Conservation (phyloP, 1,140 invertebrate genomes). For the Macrotrachela quadricornifera region DNA sequence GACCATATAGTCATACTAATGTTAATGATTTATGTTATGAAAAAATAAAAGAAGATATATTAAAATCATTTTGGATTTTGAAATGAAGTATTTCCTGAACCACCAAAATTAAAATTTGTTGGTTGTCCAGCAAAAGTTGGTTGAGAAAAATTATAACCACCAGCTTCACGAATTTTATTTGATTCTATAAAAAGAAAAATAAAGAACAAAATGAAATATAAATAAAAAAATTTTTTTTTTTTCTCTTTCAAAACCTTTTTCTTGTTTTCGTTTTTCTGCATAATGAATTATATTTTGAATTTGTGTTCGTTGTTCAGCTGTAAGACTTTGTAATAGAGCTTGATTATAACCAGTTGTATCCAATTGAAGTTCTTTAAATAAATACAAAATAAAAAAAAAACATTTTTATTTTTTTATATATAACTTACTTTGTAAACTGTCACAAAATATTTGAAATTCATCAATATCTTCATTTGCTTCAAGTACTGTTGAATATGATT, state of each 20-base stretch:
- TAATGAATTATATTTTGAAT: constrained; percentile 64
- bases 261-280: constrained; percentile 73
- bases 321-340: constrained; percentile 31
- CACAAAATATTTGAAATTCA: constrained; percentile 5
- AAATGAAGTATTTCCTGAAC: constrained; percentile 13
- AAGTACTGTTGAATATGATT: constrained; percentile 33
- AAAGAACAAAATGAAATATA: too few species aligned
- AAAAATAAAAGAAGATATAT: too few species aligned
- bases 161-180: constrained; percentile 74
- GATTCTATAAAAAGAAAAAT: too few species aligned
- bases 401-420: too few species aligned
- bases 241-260: constrained; percentile 39
- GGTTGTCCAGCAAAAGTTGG: constrained; percentile 44
- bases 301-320: constrained; percentile 58
- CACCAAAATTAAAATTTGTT: constrained; percentile 61
- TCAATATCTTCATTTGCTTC: constrained; percentile 16
- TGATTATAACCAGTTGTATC: too few species aligned
- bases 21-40: too few species aligned
- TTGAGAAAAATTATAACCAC: constrained; percentile 64
- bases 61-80: too few species aligned
- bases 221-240: background rate
- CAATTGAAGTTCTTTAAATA: too few species aligned
- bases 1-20: too few species aligned
- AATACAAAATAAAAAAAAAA: too few species aligned
- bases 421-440: background rate